These are phyloP conservation scores for Aporophyla nigra DNA, from an alignment of 2,888 invertebrate species.

Conservation along the genomic window DNA sequence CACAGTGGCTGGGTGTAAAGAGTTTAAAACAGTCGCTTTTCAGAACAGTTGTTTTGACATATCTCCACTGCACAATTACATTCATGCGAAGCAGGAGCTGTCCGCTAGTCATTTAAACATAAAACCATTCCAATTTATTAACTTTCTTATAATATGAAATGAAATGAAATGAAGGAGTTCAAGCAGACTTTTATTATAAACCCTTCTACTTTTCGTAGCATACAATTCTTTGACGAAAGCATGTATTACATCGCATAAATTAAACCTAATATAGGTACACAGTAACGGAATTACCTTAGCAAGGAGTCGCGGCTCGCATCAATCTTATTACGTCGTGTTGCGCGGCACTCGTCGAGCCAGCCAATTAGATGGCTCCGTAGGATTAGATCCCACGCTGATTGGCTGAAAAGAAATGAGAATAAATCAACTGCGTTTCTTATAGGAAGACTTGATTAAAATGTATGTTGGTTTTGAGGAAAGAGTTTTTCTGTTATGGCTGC, in stretches of 20 bases:
- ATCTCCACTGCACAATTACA: not conserved
- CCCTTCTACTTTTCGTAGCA: too few species aligned
- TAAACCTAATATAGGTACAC: not conserved
- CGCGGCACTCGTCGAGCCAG: slow-evolving; percentile 28
- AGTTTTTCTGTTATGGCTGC: not conserved
- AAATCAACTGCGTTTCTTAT: slow-evolving; percentile 42
- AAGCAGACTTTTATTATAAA: not conserved
- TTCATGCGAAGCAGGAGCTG: not conserved
- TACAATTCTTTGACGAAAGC: not conserved
- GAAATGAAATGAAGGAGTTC: too few species aligned
- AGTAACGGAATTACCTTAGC: slow-evolving; percentile 20
- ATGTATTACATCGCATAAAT: not conserved
- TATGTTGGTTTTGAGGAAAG: slow-evolving; percentile 7
- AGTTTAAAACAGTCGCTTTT: not conserved
- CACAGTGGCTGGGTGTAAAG: not conserved
- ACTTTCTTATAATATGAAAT: not conserved
- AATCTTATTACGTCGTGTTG: slow-evolving; percentile 39
- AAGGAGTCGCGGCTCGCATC: slow-evolving; percentile 6
- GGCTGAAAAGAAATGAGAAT: slow-evolving; percentile 41
- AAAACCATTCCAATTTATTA: not conserved
- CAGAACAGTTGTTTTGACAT: not conserved
- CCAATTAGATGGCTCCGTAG: slow-evolving; percentile 58
- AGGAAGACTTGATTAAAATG: slow-evolving; percentile 12
- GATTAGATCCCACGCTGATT: slow-evolving; percentile 54
- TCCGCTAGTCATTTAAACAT: too few species aligned